Evolutionary conservation across 2,797 vertebrate species (phyloP).

Genomic region (Protosalanx chinensis): DNA sequence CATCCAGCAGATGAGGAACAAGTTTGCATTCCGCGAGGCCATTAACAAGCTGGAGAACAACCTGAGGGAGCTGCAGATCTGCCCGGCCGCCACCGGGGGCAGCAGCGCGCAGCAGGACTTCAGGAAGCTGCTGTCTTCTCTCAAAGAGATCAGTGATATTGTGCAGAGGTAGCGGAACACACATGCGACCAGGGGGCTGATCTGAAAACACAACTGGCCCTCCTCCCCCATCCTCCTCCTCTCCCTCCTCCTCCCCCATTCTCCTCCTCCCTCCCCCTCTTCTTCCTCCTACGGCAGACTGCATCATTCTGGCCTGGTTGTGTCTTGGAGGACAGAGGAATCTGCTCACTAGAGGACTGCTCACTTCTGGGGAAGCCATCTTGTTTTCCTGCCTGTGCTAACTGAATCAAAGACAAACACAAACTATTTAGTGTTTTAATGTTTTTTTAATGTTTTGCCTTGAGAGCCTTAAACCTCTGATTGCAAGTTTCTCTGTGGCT

Average conservation of each 20-base stretch:
- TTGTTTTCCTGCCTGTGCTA: constrained; percentile 47
- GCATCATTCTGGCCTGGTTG: constrained; percentile 13
- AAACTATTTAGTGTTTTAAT: constrained; percentile 31
- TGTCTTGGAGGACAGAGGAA: constrained; percentile 16
- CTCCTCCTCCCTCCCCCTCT: no score
- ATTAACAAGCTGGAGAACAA: constrained; percentile 96
- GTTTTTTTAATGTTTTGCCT: background rate
- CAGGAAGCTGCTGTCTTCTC: constrained; percentile 91
- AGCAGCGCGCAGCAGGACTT: constrained; percentile 89
- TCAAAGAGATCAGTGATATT: constrained; percentile 97
- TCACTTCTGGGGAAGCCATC: constrained; percentile 16
- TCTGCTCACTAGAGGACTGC: constrained; percentile 25
- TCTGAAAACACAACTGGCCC: background rate
- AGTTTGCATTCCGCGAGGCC: constrained; percentile 96
- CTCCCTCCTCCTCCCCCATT: constrained; percentile 14
- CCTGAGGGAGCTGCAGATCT: constrained; percentile 94
- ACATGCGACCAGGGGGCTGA: background rate
- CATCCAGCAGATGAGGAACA: constrained; percentile 99
- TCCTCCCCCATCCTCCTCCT: background rate
- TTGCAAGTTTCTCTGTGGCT: constrained; percentile 50
- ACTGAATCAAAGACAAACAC: constrained; percentile 30
- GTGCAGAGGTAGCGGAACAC: constrained; percentile 93
- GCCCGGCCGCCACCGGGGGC: constrained; percentile 82
- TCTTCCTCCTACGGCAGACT: no score
- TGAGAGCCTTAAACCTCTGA: constrained; percentile 56